phyloP scores from a whole-genome alignment of 1,140 invertebrate species.

The Euwallacea fornicatus region DNA sequence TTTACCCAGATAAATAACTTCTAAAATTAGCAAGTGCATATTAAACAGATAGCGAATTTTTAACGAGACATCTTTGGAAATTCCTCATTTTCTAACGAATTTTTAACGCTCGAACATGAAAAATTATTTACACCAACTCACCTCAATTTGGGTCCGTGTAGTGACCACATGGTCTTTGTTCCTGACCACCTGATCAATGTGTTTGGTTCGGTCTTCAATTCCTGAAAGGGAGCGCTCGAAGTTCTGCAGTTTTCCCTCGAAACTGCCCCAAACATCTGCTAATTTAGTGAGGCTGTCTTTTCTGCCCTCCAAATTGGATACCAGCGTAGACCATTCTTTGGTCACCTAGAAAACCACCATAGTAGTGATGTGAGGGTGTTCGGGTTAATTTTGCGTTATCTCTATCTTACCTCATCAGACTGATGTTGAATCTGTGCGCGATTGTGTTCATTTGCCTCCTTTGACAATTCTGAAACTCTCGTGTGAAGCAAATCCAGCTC shows the following conservation, averaged over 20 bases:
- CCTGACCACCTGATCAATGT: conserved; percentile 71
- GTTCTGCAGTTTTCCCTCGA: conserved; percentile 68
- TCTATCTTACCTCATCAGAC: conserved; percentile 49
- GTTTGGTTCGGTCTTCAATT: conserved; percentile 71
- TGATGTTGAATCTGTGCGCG: conserved; percentile 64
- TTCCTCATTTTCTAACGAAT: too few species aligned
- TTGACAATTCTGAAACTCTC: conserved; percentile 64
- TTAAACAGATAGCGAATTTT: too few species aligned
- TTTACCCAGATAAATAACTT: too few species aligned
- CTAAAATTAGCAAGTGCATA: too few species aligned
- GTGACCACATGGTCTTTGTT: conserved; percentile 73
- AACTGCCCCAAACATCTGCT: conserved; percentile 76
- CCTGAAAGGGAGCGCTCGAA: conserved; percentile 64
- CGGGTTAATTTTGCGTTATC: too few species aligned
- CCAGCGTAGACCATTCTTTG: conserved; percentile 73
- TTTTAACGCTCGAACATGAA: too few species aligned
- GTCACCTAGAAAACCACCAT: conserved; percentile 55
- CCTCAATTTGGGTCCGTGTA: conserved; percentile 69
- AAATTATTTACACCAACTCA: conserved; percentile 44
- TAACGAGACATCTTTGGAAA: too few species aligned
- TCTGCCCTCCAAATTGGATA: conserved; percentile 68
- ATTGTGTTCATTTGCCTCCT: conserved; percentile 65
- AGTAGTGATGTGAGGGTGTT: too few species aligned
- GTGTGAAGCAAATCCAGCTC: conserved; percentile 68
- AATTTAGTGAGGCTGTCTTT: conserved; percentile 64